phyloP scores from a whole-genome alignment of 2,113 vertebrate genomes.

The Litocranius walleri region DNA sequence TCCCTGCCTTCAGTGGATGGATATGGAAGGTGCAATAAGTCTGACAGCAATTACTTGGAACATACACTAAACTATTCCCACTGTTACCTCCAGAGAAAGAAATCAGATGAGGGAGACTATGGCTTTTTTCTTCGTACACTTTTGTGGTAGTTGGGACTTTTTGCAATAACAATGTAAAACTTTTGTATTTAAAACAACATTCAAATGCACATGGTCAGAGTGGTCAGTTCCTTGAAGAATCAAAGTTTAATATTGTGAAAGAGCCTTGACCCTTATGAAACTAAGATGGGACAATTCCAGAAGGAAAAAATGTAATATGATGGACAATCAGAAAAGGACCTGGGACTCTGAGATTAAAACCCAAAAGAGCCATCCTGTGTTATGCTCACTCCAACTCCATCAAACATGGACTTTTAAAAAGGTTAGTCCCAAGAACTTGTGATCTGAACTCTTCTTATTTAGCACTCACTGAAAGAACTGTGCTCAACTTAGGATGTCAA shows the following conservation, averaged over 20 bases:
- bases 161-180: neutral
- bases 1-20: neutral
- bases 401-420: neutral
- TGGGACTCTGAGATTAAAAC: neutral
- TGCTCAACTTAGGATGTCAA: neutral
- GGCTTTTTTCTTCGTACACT: neutral
- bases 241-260: neutral
- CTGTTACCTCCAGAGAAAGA: neutral
- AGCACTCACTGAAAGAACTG: neutral
- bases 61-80: neutral
- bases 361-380: neutral
- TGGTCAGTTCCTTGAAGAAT: neutral
- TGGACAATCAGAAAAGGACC: neutral
- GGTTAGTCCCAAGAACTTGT: neutral
- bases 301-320: neutral
- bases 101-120: neutral
- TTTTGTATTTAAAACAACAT: conserved; percentile 29
- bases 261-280: neutral
- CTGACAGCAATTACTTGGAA: neutral
- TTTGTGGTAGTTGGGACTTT: neutral
- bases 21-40: neutral
- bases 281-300: neutral
- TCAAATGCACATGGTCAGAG: neutral
- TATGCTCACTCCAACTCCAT: neutral
- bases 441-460: neutral